These are phyloP conservation scores for Lophius americanus DNA, from an alignment of 2,797 vertebrate genomes.

Conservation along the genomic window DNA sequence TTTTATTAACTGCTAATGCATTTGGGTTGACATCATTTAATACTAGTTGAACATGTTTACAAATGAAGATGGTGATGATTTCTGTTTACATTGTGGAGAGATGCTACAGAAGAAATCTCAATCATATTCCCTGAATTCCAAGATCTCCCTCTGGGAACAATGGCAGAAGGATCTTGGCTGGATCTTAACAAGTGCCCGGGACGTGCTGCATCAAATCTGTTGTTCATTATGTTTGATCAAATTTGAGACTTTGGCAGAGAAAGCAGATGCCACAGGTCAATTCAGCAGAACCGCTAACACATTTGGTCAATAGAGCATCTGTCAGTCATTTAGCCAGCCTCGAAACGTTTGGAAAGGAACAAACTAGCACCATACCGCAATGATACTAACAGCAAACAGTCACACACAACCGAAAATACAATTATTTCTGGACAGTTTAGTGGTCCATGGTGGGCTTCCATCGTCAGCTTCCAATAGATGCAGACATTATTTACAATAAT, in stretches of 20 bases:
- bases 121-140: slow-evolving; percentile 54
- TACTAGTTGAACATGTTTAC: no score
- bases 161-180: slow-evolving; percentile 46
- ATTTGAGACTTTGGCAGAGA: slow-evolving; percentile 53
- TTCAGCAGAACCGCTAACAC: slow-evolving; percentile 42
- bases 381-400: slow-evolving; percentile 50
- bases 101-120: slow-evolving; percentile 27
- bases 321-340: slow-evolving; percentile 64
- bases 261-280: slow-evolving; percentile 67
- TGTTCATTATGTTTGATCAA: slow-evolving; percentile 68
- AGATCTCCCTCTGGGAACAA: slow-evolving; percentile 57
- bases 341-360: slow-evolving; percentile 57
- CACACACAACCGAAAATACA: slow-evolving; percentile 34
- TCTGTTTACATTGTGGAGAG: slow-evolving; percentile 12
- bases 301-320: slow-evolving; percentile 73
- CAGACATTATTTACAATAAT: slow-evolving; percentile 36
- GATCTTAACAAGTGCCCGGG: slow-evolving; percentile 34
- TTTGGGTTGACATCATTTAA: slow-evolving; percentile 6
- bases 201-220: slow-evolving; percentile 65
- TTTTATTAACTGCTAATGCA: not conserved
- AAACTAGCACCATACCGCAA: slow-evolving; percentile 47
- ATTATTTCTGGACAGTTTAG: not conserved
- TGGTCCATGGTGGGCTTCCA: slow-evolving; percentile 16
- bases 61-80: not conserved
- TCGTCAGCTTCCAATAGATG: slow-evolving; percentile 17